Conservation (phyloP, 2,888 invertebrate species). For the Drosophila austrosaltans region DNA sequence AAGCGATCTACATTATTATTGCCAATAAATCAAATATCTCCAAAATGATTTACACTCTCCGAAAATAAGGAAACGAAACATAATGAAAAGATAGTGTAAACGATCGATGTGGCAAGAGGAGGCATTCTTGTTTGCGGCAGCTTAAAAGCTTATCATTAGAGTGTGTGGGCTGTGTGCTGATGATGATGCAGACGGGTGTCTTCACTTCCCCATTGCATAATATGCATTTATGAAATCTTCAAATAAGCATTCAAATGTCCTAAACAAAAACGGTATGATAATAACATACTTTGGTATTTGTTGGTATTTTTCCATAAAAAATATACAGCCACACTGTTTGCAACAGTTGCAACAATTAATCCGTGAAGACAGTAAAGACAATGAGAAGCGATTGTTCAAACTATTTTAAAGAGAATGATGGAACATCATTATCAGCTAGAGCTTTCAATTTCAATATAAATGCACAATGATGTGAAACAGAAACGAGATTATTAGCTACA, state of each 20-base stretch:
- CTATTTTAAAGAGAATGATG: background rate
- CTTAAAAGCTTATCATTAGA: slow-evolving; percentile 32
- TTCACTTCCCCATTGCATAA: background rate
- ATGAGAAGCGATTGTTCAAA: background rate
- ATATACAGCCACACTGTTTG: background rate
- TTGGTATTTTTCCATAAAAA: background rate
- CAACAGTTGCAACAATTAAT: background rate
- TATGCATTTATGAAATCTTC: background rate
- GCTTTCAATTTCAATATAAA: slow-evolving; percentile 5
- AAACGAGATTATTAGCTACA: slow-evolving; percentile 12
- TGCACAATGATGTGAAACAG: slow-evolving; percentile 8
- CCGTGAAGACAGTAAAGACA: background rate
- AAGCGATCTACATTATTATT: slow-evolving; percentile 55
- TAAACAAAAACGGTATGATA: background rate
- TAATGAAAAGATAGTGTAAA: background rate
- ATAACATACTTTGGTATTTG: background rate
- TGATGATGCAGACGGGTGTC: slow-evolving; percentile 7
- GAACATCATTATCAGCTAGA: background rate
- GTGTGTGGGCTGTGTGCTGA: slow-evolving; percentile 7
- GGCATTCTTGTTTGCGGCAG: slow-evolving; percentile 7
- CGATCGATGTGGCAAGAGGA: slow-evolving; percentile 34
- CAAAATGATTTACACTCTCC: slow-evolving; percentile 43
- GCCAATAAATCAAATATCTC: slow-evolving; percentile 71
- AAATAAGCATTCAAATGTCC: slow-evolving; percentile 4
- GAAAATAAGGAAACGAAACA: background rate